Evolutionary conservation across 2,888 invertebrate genomes (phyloP).

Genomic region (Trichogramma evanescens): DNA sequence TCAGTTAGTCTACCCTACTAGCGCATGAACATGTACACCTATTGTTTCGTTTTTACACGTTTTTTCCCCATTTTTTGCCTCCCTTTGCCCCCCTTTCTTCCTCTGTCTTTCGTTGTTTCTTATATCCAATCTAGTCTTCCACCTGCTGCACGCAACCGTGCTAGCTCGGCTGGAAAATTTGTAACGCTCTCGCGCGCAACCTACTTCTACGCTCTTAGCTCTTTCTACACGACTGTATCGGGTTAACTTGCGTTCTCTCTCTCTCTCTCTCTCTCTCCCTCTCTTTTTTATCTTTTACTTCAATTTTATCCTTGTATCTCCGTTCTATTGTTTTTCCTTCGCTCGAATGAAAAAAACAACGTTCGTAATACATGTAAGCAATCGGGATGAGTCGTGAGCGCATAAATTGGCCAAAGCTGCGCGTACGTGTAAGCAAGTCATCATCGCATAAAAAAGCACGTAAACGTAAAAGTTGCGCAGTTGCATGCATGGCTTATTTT

Average conservation of each 20-base stretch:
- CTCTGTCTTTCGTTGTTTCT: slow-evolving; percentile 17
- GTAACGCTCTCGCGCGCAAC: slow-evolving; percentile 15
- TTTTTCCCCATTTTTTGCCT: not conserved
- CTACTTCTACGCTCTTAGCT: slow-evolving; percentile 22
- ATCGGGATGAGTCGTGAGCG: no score
- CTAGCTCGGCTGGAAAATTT: slow-evolving; percentile 26
- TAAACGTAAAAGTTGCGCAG: no score
- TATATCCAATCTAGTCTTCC: slow-evolving; percentile 33
- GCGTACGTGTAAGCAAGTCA: no score
- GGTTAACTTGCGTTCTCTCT: no score
- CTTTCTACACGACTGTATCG: slow-evolving; percentile 18
- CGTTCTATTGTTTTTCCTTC: not conserved
- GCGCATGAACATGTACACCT: no score
- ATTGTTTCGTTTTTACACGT: not conserved
- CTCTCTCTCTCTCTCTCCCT: not conserved
- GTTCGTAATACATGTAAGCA: no score
- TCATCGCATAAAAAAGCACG: no score
- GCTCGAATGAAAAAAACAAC: no score
- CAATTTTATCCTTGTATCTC: not conserved
- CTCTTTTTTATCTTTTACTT: not conserved
- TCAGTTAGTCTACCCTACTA: no score
- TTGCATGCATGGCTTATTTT: no score
- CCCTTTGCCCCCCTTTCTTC: not conserved
- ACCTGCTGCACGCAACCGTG: slow-evolving; percentile 31
- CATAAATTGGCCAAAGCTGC: no score